A percentile compares a stretch with the other conserved stretches of the same genome.
Conservation (phyloP, 1,140 invertebrate genomes). For the Condylostylus longicornis region DNA sequence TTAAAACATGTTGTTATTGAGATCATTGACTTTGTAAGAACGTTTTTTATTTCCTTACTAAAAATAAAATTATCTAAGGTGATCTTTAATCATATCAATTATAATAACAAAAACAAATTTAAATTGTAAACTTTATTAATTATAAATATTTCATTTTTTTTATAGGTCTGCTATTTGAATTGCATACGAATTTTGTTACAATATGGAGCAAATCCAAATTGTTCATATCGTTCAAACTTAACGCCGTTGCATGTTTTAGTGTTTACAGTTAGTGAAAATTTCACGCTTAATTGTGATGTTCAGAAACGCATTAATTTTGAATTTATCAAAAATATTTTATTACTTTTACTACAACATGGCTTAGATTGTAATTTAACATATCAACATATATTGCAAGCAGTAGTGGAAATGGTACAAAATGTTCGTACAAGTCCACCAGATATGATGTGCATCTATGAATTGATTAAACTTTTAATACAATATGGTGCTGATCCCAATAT, state of each 20-base stretch:
- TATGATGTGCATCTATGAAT: conserved; percentile 50
- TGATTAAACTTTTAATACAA: conserved; percentile 48
- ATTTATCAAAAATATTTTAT: conserved; percentile 48
- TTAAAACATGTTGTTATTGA: too few relatives aligned
- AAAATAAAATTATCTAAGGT: too few relatives aligned
- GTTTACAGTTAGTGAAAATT: conserved; percentile 57
- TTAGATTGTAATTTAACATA: conserved; percentile 48
- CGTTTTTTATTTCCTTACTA: too few relatives aligned
- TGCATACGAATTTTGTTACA: conserved; percentile 53
- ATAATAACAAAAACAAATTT: background rate
- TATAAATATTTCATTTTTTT: conserved; percentile 10
- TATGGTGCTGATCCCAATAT: conserved; percentile 50
- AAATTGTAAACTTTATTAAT: conserved; percentile 1
- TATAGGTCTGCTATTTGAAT: conserved; percentile 55
- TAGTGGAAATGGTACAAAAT: conserved; percentile 55
- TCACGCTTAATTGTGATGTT: conserved; percentile 44
- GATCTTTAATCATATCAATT: background rate
- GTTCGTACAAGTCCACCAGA: conserved; percentile 43
- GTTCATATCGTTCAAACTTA: conserved; percentile 49
- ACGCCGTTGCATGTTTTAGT: conserved; percentile 57
- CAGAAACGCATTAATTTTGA: conserved; percentile 49
- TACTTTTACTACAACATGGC: conserved; percentile 50
- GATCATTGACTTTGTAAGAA: too few relatives aligned
- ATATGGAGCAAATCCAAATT: conserved; percentile 57
- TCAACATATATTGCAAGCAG: conserved; percentile 50